Evolutionary conservation across 2,888 invertebrate genomes (phyloP), one percentile per base, ranked within the genome.

Genomic region (Drosophila rellima): DNA sequence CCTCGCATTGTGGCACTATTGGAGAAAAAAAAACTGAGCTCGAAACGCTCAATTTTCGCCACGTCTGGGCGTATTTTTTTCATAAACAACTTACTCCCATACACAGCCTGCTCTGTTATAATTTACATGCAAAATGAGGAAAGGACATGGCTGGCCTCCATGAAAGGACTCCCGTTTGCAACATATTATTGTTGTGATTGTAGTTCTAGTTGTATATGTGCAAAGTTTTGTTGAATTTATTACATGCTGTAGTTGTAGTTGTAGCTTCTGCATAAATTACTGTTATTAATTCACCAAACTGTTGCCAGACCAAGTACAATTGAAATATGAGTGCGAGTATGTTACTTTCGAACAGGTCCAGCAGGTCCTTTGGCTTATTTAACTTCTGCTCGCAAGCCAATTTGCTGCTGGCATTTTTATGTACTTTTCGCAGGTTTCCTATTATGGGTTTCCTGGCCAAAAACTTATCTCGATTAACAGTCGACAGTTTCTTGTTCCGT

Each of bases 281-380:
- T 85, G 74, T 85, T 84, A 82, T 87, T 83, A 84, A 83, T 83
- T 84, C 87, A 82, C 67, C 82, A 82, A 74, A 73, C 67, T 76
- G 69, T 56, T 71, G 63, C 72, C 70, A 61, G 61, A 57, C 29
- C 80, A 18, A 44, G 62, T 64, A 70, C 70, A 76, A 68, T 74
- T 68, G 65, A 82, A 71, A 82, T 72, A 73, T 52, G 79, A 56
- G 51, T 48, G 18, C 42, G 65, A 52, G 48, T 50, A n/a, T 64
- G 63, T 74, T 44, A 45, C 29, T 39, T 40, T 13, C 3, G 26
- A 39, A 35, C 7, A 23, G 23, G 23, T 23, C 39, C 52, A 20
- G 18, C 44, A 8, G 39, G 13, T 15, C 31, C 42, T 31, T 26
- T 23, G 17, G 18, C 47, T 26, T 26, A 13, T 56, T 37, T 11